phyloP scores from a whole-genome alignment of 2,797 vertebrate species.

The Sebastes elongatus region DNA sequence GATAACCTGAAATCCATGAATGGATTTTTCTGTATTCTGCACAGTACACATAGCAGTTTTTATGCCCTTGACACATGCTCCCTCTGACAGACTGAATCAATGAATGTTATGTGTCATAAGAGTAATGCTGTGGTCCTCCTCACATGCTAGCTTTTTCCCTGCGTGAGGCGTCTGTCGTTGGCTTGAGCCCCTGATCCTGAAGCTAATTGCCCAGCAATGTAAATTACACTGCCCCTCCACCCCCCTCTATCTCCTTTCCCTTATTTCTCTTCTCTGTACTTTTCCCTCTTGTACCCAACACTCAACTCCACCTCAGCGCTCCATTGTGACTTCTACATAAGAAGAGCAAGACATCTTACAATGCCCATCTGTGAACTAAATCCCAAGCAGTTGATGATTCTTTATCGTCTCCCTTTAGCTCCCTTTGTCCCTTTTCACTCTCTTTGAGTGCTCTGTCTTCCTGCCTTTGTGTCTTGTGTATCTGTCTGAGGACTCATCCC shows the following conservation, averaged over 20 bases:
- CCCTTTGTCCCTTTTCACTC: not conserved
- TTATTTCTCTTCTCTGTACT: not conserved
- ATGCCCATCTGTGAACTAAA: constrained; percentile 46
- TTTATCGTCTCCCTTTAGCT: constrained; percentile 38
- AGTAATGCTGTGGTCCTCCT: constrained; percentile 37
- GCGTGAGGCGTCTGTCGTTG: constrained; percentile 69
- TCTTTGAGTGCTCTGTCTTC: constrained; percentile 1
- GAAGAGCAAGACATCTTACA: constrained; percentile 16
- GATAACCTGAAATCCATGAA: constrained; percentile 53
- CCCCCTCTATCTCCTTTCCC: not conserved
- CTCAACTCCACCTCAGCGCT: constrained; percentile 4
- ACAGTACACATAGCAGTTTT: constrained; percentile 32
- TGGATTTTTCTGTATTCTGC: constrained; percentile 43
- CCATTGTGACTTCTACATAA: constrained; percentile 25
- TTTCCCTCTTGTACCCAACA: not conserved
- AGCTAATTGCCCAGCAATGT: constrained; percentile 81
- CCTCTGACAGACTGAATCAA: constrained; percentile 44
- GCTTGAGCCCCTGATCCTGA: constrained; percentile 66
- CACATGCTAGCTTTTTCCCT: constrained; percentile 40
- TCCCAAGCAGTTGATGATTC: constrained; percentile 60
- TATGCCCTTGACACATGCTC: constrained; percentile 47
- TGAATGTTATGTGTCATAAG: constrained; percentile 53
- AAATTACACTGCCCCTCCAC: constrained; percentile 58
- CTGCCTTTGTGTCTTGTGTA: constrained; percentile 10
- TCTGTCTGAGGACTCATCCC: constrained; percentile 14